Evolutionary conservation across 2,113 vertebrate species (phyloP).

Genomic region (Gobio gobio): DNA sequence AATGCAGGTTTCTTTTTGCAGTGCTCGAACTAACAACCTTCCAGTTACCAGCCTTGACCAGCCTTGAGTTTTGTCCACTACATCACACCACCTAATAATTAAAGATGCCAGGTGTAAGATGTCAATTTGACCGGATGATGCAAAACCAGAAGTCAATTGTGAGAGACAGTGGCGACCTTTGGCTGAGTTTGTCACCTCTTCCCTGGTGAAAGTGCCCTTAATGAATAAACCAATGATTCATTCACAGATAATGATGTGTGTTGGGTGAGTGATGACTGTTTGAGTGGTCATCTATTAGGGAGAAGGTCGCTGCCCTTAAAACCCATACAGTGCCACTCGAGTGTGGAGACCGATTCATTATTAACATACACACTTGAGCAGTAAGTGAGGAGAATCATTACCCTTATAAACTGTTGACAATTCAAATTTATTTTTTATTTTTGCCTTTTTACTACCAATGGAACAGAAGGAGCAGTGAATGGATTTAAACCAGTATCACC

Average conservation of each 20-base stretch:
- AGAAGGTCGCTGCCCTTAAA: constrained; percentile 53
- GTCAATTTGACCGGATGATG: background rate
- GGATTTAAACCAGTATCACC: background rate
- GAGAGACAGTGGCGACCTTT: constrained; percentile 8
- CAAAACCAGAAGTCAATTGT: background rate
- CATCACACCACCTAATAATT: background rate
- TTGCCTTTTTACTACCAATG: background rate
- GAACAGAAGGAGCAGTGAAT: too few relatives aligned
- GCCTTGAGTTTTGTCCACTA: background rate
- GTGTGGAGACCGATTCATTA: constrained; percentile 56
- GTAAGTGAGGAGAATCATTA: background rate
- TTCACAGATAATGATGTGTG: constrained; percentile 60
- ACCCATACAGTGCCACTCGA: constrained; percentile 44
- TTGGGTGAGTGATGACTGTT: constrained; percentile 47
- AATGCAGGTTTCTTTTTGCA: background rate
- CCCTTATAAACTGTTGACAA: background rate
- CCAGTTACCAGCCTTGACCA: background rate
- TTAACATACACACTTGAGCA: constrained; percentile 48
- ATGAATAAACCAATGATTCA: constrained; percentile 56
- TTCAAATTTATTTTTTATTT: background rate
- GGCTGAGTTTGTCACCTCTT: constrained; percentile 27
- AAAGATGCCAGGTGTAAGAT: background rate
- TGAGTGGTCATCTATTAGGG: constrained; percentile 59
- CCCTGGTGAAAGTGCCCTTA: constrained; percentile 39
- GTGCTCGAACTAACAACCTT: background rate